Conservation (phyloP, 1,140 invertebrate species). For the Calephelis nemesis region DNA sequence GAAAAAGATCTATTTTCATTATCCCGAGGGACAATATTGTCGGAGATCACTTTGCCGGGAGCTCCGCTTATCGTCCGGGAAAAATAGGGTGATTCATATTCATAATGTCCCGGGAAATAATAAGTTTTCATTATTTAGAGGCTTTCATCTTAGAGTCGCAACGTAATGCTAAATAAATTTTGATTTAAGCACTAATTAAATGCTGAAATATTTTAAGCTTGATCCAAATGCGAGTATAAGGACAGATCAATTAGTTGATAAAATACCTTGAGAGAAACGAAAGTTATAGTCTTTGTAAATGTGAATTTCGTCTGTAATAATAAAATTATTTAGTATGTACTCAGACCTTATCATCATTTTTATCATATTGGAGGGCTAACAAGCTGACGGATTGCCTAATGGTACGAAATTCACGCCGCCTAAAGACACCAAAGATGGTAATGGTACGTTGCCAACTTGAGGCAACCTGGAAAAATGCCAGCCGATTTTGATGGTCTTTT, state of each 20-base stretch:
- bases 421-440: no score
- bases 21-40: conserved; percentile 41
- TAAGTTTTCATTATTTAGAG: conserved; percentile 53
- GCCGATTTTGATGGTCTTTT: no score
- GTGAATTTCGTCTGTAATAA: no score
- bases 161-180: conserved; percentile 14
- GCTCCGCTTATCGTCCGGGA: conserved; percentile 40
- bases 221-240: no score
- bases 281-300: background rate
- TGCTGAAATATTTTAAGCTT: background rate
- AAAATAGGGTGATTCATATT: conserved; percentile 50
- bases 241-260: background rate
- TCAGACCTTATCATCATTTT: no score
- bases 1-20: conserved; percentile 47
- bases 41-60: conserved; percentile 38
- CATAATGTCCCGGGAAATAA: conserved; percentile 47
- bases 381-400: no score
- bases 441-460: no score
- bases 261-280: background rate
- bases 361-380: no score
- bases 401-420: no score
- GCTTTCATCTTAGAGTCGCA: conserved; percentile 17
- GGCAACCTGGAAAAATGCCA: no score
- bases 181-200: conserved; percentile 3
- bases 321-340: no score